These are phyloP conservation scores for Caenorhabditis drosophilae DNA, from an alignment of 2,888 invertebrate species.

Conservation along the genomic window DNA sequence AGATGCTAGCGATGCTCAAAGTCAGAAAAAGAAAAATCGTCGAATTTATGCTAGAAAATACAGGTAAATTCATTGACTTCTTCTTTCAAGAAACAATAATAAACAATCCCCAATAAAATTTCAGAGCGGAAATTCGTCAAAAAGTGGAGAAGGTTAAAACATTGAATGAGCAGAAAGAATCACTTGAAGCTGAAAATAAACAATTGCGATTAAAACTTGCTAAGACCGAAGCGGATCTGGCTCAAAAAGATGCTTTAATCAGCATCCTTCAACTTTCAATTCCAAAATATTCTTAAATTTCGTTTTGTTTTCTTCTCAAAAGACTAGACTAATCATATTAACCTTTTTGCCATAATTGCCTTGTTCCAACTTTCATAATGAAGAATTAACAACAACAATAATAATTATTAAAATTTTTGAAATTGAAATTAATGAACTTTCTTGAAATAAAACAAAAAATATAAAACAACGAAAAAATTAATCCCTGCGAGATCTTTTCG, in stretches of 20 bases:
- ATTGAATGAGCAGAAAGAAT: constrained; percentile 38
- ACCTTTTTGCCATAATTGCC: constrained; percentile 6
- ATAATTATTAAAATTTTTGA: neutral
- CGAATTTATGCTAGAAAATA: constrained; percentile 51
- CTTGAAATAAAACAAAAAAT: constrained; percentile 1
- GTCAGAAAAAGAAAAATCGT: constrained; percentile 48
- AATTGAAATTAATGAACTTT: neutral
- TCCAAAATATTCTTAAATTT: constrained; percentile 1
- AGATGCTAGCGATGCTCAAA: constrained; percentile 46
- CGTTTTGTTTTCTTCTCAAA: neutral
- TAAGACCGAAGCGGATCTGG: constrained; percentile 16
- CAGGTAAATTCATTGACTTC: no score
- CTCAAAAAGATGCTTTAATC: constrained; percentile 28
- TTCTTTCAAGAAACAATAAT: no score
- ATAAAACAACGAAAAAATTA: constrained; percentile 6
- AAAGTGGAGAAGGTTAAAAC: constrained; percentile 52
- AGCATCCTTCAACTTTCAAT: constrained; percentile 16
- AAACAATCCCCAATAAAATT: no score
- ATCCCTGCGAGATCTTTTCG: constrained; percentile 37
- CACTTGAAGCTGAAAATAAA: constrained; percentile 26
- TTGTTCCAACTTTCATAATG: neutral
- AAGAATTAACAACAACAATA: neutral
- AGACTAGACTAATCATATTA: constrained; percentile 8
- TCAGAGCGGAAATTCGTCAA: constrained; percentile 47
- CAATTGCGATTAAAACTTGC: constrained; percentile 18